Evolutionary conservation across 1,140 invertebrate species (phyloP).

Genomic region (Ditylenchus dipsaci): DNA sequence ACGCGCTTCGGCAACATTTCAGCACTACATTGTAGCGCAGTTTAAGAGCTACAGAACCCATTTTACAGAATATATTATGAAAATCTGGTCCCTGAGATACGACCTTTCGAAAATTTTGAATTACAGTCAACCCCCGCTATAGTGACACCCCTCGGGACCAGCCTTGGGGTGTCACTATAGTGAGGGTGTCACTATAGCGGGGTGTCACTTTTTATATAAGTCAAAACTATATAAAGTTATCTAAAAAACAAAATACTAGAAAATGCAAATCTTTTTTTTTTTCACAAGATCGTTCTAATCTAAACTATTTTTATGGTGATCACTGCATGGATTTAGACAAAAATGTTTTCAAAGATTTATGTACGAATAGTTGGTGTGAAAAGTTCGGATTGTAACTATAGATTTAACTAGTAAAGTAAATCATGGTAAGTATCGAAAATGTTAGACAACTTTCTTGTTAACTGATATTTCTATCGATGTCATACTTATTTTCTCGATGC

Average conservation of each 20-base stretch:
- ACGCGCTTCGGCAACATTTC: too few relatives aligned
- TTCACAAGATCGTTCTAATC: conserved; percentile 25
- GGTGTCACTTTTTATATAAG: conserved; percentile 39
- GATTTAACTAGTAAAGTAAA: conserved; percentile 33
- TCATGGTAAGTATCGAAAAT: conserved; percentile 24
- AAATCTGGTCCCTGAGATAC: too few relatives aligned
- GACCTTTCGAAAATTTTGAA: too few relatives aligned
- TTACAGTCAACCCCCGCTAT: too few relatives aligned
- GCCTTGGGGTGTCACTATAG: too few relatives aligned
- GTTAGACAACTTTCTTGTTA: conserved; percentile 6
- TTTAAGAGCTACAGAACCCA: too few relatives aligned
- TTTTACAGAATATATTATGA: too few relatives aligned
- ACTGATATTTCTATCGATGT: background rate
- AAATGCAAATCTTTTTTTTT: conserved; percentile 41
- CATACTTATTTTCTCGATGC: background rate
- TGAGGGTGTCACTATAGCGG: too few relatives aligned
- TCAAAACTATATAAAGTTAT: conserved; percentile 34
- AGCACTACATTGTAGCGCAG: too few relatives aligned
- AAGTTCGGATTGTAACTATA: conserved; percentile 28
- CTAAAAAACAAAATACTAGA: conserved; percentile 39
- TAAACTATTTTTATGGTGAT: conserved; percentile 35
- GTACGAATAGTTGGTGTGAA: conserved; percentile 21
- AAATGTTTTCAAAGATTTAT: conserved; percentile 23
- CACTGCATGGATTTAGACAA: conserved; percentile 27
- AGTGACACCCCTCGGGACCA: too few relatives aligned